Conservation (phyloP, 1,140 invertebrate genomes). For the Drosophila oshimai region DNA sequence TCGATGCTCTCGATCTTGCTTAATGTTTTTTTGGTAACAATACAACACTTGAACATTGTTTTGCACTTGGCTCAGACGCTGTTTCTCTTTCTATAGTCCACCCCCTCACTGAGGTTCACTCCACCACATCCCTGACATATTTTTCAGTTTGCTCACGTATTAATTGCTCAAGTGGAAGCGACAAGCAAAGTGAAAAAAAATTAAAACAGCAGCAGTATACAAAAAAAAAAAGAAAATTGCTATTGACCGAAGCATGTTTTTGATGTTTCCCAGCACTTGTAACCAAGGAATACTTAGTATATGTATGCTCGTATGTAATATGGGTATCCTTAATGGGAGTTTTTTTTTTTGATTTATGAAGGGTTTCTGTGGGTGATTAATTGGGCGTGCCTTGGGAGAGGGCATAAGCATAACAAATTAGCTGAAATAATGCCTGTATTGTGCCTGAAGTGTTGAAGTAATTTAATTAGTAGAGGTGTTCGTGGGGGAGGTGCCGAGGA, state of each 20-base stretch:
- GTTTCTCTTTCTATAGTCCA: slow-evolving; percentile 1
- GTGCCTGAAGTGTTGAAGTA: slow-evolving; percentile 1
- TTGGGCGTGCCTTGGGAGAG: not conserved
- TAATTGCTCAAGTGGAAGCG: slow-evolving; percentile 77
- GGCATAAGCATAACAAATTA: slow-evolving; percentile 17
- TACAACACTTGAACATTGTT: slow-evolving; percentile 71
- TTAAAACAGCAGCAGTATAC: slow-evolving; percentile 15
- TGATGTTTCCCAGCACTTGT: slow-evolving; percentile 53
- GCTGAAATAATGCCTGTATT: slow-evolving; percentile 24
- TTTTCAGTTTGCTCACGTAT: slow-evolving; percentile 79
- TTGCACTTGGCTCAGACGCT: slow-evolving; percentile 62
- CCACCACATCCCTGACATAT: slow-evolving; percentile 43
- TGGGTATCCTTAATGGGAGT: slow-evolving; percentile 48
- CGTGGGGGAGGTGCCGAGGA: not conserved
- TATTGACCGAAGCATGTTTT: slow-evolving; percentile 75
- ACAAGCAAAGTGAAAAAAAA: slow-evolving; percentile 50
- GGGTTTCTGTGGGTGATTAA: slow-evolving; percentile 14
- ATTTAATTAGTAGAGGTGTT: slow-evolving; percentile 17
- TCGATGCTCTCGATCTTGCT: not conserved
- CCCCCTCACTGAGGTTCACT: not conserved
- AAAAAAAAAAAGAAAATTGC: slow-evolving; percentile 19
- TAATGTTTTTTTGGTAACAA: slow-evolving; percentile 30
- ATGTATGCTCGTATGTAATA: not conserved
- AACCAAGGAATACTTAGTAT: slow-evolving; percentile 11
- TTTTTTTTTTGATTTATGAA: slow-evolving; percentile 56